Evolutionary conservation across 2,888 invertebrate species (phyloP).

Genomic region (Biston stratarius): DNA sequence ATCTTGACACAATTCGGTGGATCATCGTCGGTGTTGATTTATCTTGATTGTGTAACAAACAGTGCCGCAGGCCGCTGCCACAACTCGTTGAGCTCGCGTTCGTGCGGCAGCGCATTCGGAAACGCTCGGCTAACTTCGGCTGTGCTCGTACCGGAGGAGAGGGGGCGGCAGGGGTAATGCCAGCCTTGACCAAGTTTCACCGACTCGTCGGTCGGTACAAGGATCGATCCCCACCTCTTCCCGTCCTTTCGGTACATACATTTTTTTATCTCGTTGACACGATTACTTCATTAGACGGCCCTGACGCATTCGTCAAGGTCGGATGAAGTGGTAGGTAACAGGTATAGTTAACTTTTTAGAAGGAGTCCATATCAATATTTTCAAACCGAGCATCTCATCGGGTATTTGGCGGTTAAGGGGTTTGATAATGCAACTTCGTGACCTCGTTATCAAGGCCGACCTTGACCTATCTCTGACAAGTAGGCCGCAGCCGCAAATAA

Average conservation of each 20-base stretch:
- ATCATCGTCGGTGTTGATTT: conserved; percentile 79
- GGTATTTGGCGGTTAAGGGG: conserved; percentile 18
- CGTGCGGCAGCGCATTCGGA: conserved; percentile 58
- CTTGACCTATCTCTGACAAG: conserved; percentile 80
- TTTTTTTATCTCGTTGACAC: conserved; percentile 77
- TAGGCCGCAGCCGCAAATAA: conserved; percentile 78
- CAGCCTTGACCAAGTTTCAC: conserved; percentile 86
- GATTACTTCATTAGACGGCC: conserved; percentile 75
- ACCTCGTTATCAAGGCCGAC: conserved; percentile 71
- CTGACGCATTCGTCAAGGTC: conserved; percentile 70
- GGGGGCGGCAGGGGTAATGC: conserved; percentile 61
- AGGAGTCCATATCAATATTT: conserved; percentile 1
- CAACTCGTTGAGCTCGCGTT: conserved; percentile 69
- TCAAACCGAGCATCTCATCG: neutral
- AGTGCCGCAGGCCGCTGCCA: conserved; percentile 44
- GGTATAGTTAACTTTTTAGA: conserved; percentile 25
- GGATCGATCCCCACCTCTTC: conserved; percentile 84
- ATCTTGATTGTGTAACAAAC: conserved; percentile 80
- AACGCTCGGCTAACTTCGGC: conserved; percentile 70
- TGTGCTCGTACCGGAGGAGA: conserved; percentile 60
- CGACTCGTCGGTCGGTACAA: conserved; percentile 82
- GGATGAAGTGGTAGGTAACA: conserved; percentile 43
- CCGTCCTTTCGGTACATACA: conserved; percentile 77
- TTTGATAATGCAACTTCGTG: conserved; percentile 52
- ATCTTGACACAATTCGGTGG: conserved; percentile 82